phyloP scores from a whole-genome alignment of 2,113 vertebrate genomes.

The Clarias batrachus region DNA sequence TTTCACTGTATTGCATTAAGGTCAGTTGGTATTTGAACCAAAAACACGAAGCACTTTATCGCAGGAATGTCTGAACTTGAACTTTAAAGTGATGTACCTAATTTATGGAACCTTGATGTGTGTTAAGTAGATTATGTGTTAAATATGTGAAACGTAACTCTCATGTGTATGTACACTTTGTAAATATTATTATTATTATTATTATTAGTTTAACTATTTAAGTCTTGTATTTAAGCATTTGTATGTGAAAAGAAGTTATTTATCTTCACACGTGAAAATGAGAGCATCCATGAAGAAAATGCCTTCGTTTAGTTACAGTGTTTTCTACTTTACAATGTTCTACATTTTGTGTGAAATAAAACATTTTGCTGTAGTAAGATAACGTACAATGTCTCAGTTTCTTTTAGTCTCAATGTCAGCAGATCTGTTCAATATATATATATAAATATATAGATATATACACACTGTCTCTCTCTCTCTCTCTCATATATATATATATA shows the following conservation, averaged over 20 bases:
- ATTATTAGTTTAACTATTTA: constrained; percentile 60
- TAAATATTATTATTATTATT: constrained; percentile 52
- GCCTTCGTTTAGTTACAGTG: constrained; percentile 59
- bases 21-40: constrained; percentile 53
- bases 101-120: constrained; percentile 56
- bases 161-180: constrained; percentile 46
- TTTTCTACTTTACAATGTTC: constrained; percentile 62
- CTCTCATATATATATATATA: neutral
- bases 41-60: constrained; percentile 71
- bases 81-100: constrained; percentile 55
- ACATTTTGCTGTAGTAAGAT: constrained; percentile 50
- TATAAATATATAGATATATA: neutral
- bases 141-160: constrained; percentile 35
- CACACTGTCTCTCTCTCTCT: too few relatives aligned
- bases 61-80: constrained; percentile 58
- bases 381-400: constrained; percentile 25
- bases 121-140: constrained; percentile 54
- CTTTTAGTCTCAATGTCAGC: constrained; percentile 11
- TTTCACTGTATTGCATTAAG: constrained; percentile 38
- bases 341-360: constrained; percentile 71
- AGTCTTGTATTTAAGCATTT: constrained; percentile 67
- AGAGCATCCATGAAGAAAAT: constrained; percentile 36
- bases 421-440: neutral
- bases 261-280: constrained; percentile 56
- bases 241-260: constrained; percentile 67